Evolutionary conservation across 2,888 invertebrate genomes (phyloP).

Genomic region (Diadegma fenestrale): DNA sequence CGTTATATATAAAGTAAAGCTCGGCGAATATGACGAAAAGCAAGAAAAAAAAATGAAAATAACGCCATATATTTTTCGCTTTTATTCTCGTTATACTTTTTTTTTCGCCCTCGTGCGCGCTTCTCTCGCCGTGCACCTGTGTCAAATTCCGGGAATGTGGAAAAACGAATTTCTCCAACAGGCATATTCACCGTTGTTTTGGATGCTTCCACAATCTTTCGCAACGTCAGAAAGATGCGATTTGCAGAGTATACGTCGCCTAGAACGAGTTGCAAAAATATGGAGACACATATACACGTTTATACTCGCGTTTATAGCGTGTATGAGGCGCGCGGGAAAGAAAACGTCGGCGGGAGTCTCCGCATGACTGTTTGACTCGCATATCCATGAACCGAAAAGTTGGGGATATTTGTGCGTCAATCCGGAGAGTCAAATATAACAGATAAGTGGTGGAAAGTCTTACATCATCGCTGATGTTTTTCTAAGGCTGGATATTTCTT

Average conservation of each 20-base stretch:
- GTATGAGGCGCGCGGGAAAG: neutral
- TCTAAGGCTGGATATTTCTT: neutral
- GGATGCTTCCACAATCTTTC: slow-evolving; percentile 9
- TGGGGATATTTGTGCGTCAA: slow-evolving; percentile 9
- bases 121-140: slow-evolving; percentile 1
- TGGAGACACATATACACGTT: neutral
- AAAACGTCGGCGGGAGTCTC: neutral
- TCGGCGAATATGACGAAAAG: neutral
- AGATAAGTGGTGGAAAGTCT: slow-evolving; percentile 12
- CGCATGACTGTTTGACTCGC: slow-evolving; percentile 18
- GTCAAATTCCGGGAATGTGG: slow-evolving; percentile 2
- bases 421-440: slow-evolving; percentile 22
- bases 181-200: slow-evolving; percentile 2
- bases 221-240: neutral
- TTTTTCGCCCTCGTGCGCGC: neutral
- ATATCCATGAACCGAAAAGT: slow-evolving; percentile 23
- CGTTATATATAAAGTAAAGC: slow-evolving; percentile 1
- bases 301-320: neutral
- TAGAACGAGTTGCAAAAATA: neutral
- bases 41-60: neutral
- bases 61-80: slow-evolving; percentile 23
- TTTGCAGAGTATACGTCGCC: neutral
- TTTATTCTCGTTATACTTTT: slow-evolving; percentile 9
- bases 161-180: neutral
- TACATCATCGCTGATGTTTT: neutral